Percentiles rank a stretch among this genome's conserved stretches.
phyloP scores from a whole-genome alignment of 2,797 vertebrate species.

The Fratercula arctica region DNA sequence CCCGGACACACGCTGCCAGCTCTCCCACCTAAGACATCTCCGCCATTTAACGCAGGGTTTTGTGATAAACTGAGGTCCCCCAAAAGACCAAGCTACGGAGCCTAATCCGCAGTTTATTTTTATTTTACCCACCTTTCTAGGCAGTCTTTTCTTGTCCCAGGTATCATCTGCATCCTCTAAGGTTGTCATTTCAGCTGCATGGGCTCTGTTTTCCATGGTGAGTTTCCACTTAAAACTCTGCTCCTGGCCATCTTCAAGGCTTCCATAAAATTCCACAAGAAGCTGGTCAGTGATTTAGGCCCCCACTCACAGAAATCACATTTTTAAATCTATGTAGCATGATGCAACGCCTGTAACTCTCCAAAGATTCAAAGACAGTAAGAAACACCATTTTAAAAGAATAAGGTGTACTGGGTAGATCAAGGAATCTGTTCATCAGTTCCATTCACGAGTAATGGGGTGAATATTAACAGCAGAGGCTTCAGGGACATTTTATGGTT shows the following conservation, averaged over 20 bases:
- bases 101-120: background rate
- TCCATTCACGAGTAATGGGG: background rate
- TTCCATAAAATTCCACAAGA: background rate
- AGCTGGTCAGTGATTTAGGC: background rate
- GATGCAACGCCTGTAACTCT: background rate
- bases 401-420: background rate
- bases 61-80: background rate
- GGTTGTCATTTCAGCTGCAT: background rate
- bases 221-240: background rate
- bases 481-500: background rate
- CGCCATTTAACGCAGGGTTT: background rate
- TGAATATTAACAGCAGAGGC: constrained; percentile 11
- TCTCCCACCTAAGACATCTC: background rate
- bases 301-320: background rate
- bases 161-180: background rate
- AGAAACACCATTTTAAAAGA: background rate
- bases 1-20: background rate
- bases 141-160: background rate
- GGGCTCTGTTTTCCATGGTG: background rate
- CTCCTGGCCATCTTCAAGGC: background rate
- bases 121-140: background rate
- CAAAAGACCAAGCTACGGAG: background rate
- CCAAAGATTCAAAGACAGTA: background rate
- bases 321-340: background rate
- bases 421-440: background rate